phyloP scores from a whole-genome alignment of 2,888 invertebrate species.

The Agrotis ipsilon region DNA sequence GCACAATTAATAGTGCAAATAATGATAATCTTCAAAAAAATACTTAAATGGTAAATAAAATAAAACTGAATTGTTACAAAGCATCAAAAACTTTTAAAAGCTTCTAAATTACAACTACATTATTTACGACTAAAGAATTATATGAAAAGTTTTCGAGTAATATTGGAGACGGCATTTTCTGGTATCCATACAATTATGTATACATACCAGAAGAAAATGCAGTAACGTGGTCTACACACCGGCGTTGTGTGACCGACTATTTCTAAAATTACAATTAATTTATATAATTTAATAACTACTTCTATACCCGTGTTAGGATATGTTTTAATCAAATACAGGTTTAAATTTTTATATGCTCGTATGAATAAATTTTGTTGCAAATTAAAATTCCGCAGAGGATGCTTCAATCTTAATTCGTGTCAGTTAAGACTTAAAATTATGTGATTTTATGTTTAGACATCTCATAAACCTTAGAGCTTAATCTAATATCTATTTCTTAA shows the following conservation, averaged over 20 bases:
- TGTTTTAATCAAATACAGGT: constrained; percentile 5
- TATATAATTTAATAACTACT: no score
- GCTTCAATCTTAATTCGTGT: constrained; percentile 10
- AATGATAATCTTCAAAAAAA: no score
- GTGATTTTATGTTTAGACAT: not conserved
- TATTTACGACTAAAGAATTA: no score
- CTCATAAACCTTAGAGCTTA: not conserved
- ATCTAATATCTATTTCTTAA: not conserved
- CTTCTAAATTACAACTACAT: no score
- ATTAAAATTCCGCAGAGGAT: not conserved
- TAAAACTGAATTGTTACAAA: no score
- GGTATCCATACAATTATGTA: not conserved
- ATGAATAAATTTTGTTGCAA: constrained; percentile 5
- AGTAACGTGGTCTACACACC: no score
- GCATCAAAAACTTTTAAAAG: no score
- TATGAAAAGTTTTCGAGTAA: not conserved
- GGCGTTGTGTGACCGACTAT: not conserved
- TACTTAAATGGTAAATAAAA: no score
- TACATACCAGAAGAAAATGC: no score
- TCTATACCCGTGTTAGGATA: no score
- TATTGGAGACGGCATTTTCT: not conserved
- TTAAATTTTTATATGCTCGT: constrained; percentile 8
- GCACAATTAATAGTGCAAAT: no score
- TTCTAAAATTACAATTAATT: not conserved
- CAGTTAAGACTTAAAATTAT: not conserved